Base-by-base conservation (phyloP, 1,140 invertebrate genomes). In the Zeugodacus cucurbitae region DNA sequence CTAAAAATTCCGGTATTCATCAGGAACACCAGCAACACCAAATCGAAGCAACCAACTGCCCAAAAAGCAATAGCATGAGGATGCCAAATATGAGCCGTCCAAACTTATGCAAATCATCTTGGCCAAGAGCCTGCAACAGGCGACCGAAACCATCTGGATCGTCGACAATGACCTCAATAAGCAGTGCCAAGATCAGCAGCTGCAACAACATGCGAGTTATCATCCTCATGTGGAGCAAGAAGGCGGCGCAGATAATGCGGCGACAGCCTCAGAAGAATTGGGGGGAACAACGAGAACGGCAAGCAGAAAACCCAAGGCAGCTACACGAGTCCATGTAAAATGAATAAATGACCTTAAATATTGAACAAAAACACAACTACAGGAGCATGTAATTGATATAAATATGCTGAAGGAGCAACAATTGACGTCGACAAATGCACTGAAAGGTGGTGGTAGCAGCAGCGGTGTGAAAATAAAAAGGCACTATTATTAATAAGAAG, bases 51-150 rank as follows among this genome's bases (percentile, higher is more conserved):
- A 88, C 88, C 90, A 26, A 87, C 89, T 14, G 44, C 87, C 32
- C 82, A 89, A 14, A n/a, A 94, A 95, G 22, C 94, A 96, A 34
- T 96, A 97, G 89, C 94, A 94, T 22, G 94, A 95, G 62, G 95
- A 96, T 88, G 91, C 95, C 2, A 93, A 95, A 54, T 94, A 96
- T 91, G 95, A 95, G 58, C 95, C 95, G 67, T 96, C 96, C 7
- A 94, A 94, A 88, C 93, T 96, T 22, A 95, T 95, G 26, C 94
- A 95, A 54, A 91, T 95, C 17, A 93, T 94, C 0, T 90, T 91
- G 4, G 88, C 89, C 44, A 89, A 88, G 7, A 90, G 92, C 59
- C 89, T 89, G 34, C 59, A 90, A 20, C 41, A 88, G 20, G 29
- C 64, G 14, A 89, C 90, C n/a, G 91, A 92, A n/a, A 94, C 94